Evolutionary conservation across 2,797 vertebrate species (phyloP).

Genomic region (Syngnathus acus): DNA sequence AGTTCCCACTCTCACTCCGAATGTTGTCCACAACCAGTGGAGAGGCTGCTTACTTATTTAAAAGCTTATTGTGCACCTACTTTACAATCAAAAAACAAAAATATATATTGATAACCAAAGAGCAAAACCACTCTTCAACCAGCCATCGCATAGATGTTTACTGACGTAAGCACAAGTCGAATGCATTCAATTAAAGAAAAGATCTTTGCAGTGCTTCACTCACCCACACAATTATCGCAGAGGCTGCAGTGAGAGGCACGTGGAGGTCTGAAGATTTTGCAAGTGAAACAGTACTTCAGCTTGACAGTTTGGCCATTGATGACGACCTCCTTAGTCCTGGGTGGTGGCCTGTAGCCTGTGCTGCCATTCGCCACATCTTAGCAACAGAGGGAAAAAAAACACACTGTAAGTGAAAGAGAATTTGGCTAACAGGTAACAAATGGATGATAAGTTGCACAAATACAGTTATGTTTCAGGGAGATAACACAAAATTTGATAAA

Average conservation of each 20-base stretch:
- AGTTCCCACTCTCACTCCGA: neutral
- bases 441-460: too few relatives aligned
- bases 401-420: constrained; percentile 7
- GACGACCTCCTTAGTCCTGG: constrained; percentile 92
- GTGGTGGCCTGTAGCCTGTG: constrained; percentile 89
- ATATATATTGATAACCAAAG: too few relatives aligned
- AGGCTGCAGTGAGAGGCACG: constrained; percentile 98
- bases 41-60: constrained; percentile 48
- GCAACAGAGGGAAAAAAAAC: constrained; percentile 10
- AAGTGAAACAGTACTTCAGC: constrained; percentile 97
- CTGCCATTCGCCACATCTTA: constrained; percentile 88
- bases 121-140: too few relatives aligned
- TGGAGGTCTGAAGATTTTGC: constrained; percentile 97
- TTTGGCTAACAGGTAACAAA: neutral
- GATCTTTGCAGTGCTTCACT: constrained; percentile 47
- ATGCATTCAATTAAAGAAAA: neutral
- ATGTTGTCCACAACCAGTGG: constrained; percentile 21
- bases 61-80: constrained; percentile 31
- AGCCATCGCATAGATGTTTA: too few relatives aligned
- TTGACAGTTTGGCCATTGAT: constrained; percentile 97
- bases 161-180: too few relatives aligned
- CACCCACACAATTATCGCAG: constrained; percentile 99
- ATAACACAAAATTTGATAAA: neutral
- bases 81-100: too few relatives aligned
- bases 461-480: neutral